Percentiles rank a stretch among this genome's conserved stretches.
phyloP scores from a whole-genome alignment of 35 echinoderm and acorn worm species.

The Nesometra sesokonis region DNA sequence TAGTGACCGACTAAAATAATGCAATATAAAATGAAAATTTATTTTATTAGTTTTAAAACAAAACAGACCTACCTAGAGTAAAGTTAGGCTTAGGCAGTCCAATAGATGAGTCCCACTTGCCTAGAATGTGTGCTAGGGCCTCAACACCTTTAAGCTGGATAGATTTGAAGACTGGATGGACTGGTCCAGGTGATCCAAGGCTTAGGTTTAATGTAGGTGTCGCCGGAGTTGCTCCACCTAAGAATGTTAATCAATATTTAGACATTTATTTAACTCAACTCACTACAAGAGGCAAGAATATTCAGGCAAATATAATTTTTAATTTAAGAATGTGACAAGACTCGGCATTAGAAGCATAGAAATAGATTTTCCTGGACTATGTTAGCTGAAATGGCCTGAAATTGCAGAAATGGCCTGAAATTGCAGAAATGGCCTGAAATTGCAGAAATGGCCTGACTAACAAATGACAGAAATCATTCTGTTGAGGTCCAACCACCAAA shows the following conservation, averaged over 20 bases:
- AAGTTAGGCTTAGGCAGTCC: not conserved
- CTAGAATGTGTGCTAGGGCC: constrained; percentile 41
- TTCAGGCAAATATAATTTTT: not conserved
- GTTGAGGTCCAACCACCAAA: too few relatives aligned
- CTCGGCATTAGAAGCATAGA: too few relatives aligned
- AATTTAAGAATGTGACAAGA: too few relatives aligned
- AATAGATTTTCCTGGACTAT: too few relatives aligned
- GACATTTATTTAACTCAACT: not conserved
- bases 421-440: too few relatives aligned
- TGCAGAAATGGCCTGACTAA: too few relatives aligned
- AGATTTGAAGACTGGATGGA: constrained; percentile 36
- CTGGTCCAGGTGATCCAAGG: not conserved
- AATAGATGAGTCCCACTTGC: not conserved
- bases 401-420: too few relatives aligned
- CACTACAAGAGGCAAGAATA: too few relatives aligned
- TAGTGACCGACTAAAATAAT: too few relatives aligned
- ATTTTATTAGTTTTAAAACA: not conserved
- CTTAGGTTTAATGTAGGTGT: constrained; percentile 63
- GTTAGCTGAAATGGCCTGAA: too few relatives aligned
- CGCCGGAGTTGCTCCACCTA: constrained; percentile 27
- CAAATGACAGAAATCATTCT: too few relatives aligned
- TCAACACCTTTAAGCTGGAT: constrained; percentile 55
- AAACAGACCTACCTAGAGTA: not conserved
- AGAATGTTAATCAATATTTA: not conserved
- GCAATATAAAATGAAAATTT: too few relatives aligned